Percentiles rank a stretch among this genome's conserved stretches.
phyloP scores from a whole-genome alignment of 2,797 vertebrate species.

The Helostoma temminkii region DNA sequence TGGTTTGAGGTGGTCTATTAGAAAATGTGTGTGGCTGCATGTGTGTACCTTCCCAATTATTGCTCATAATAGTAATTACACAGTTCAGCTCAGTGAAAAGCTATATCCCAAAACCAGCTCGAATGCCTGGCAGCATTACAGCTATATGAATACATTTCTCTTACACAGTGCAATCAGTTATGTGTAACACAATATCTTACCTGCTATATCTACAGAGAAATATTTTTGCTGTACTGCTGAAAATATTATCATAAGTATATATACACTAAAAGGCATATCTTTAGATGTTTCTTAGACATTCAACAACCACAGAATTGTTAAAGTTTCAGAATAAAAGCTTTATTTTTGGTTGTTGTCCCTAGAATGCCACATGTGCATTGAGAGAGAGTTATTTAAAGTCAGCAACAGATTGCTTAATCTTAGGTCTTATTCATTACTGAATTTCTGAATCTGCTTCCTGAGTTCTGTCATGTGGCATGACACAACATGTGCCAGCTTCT shows the following conservation, averaged over 20 bases:
- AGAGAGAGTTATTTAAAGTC: conserved; percentile 48
- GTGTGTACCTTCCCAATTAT: conserved; percentile 4
- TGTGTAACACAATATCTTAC: too few relatives aligned
- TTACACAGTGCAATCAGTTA: not conserved
- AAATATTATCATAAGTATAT: too few relatives aligned
- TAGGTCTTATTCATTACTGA: conserved; percentile 33
- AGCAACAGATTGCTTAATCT: conserved; percentile 47
- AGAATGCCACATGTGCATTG: conserved; percentile 2
- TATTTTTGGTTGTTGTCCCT: conserved; percentile 2
- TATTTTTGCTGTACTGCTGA: too few relatives aligned
- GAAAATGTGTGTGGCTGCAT: not conserved
- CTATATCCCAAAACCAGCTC: not conserved
- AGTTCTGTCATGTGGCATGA: conserved; percentile 62
- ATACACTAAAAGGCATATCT: too few relatives aligned
- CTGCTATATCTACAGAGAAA: too few relatives aligned
- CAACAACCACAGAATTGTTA: too few relatives aligned
- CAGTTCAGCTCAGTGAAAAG: not conserved
- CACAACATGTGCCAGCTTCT: conserved; percentile 53
- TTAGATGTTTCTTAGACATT: too few relatives aligned
- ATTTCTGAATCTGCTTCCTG: conserved; percentile 52
- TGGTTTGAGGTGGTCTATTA: not conserved
- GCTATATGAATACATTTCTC: not conserved
- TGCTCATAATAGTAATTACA: not conserved
- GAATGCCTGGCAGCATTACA: not conserved
- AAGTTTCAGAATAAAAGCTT: conserved; percentile 17